A percentile compares a stretch with the other conserved stretches of the same genome.
phyloP scores from a whole-genome alignment of 30 jellyfish, hydroid and myxozoan genomes.

The Hydra vulgaris region DNA sequence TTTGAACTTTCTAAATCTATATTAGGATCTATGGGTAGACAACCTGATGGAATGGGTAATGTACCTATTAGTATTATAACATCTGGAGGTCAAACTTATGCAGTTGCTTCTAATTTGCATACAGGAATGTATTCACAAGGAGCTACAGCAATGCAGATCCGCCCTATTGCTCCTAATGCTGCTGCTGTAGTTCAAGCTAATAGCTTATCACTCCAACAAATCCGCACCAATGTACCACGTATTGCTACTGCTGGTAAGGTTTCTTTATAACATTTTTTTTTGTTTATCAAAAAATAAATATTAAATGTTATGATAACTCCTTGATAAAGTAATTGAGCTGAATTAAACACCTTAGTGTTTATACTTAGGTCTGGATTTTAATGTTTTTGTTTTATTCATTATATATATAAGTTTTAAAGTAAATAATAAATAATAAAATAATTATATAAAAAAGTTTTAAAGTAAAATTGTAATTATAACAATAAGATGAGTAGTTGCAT shows the following conservation, averaged over 20 bases:
- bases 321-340: too few relatives aligned
- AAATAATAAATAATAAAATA: too few relatives aligned
- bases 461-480: too few relatives aligned
- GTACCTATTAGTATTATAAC: conserved; percentile 27
- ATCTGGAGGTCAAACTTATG: conserved; percentile 34
- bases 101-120: conserved; percentile 22
- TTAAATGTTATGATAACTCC: too few relatives aligned
- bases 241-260: not conserved
- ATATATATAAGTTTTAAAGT: too few relatives aligned
- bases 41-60: conserved; percentile 29
- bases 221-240: conserved; percentile 16
- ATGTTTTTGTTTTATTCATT: too few relatives aligned
- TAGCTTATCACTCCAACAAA: conserved; percentile 20
- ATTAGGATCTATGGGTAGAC: conserved; percentile 15
- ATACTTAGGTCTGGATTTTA: too few relatives aligned
- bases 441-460: too few relatives aligned
- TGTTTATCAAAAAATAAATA: not conserved
- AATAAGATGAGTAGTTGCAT: too few relatives aligned
- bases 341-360: too few relatives aligned
- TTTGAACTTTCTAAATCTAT: not conserved
- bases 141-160: conserved; percentile 18
- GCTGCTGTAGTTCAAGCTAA: conserved; percentile 29
- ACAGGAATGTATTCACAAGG: conserved; percentile 21
- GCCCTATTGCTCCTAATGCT: conserved; percentile 37
- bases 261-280: not conserved